A percentile compares a stretch with the other conserved stretches of the same genome.
phyloP scores from a whole-genome alignment of 2,113 vertebrate genomes.

The Poeciliopsis occidentalis region DNA sequence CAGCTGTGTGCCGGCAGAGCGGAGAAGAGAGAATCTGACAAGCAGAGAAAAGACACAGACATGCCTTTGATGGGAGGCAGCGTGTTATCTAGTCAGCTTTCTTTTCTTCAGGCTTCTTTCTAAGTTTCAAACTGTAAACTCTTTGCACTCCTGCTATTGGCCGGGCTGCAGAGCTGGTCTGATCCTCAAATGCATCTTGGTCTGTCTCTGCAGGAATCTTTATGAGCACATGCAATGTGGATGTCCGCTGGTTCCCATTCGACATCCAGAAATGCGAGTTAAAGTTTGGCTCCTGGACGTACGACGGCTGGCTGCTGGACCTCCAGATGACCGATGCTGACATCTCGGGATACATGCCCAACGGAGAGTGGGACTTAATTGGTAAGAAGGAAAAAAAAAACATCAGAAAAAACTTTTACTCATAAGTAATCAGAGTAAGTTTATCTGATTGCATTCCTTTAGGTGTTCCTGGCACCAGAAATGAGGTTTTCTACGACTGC shows the following conservation, averaged over 20 bases:
- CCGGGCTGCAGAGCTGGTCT: constrained; percentile 8
- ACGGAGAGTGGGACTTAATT: constrained; percentile 84
- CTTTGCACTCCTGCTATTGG: constrained; percentile 9
- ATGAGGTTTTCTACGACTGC: constrained; percentile 78
- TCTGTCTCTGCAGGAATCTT: constrained; percentile 69
- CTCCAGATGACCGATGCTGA: constrained; percentile 83
- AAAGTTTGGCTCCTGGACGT: constrained; percentile 85
- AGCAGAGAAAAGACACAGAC: constrained; percentile 16
- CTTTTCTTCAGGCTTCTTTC: constrained; percentile 7
- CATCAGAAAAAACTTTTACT: background rate
- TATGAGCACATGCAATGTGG: constrained; percentile 84
- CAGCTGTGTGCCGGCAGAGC: constrained; percentile 21
- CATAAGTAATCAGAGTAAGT: background rate
- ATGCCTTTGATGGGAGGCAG: constrained; percentile 29
- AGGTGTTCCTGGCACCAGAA: constrained; percentile 80
- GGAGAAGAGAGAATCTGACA: constrained; percentile 16
- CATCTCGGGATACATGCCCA: constrained; percentile 81
- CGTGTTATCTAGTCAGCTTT: constrained; percentile 34
- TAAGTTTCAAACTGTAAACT: constrained; percentile 27
- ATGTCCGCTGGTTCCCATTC: constrained; percentile 85
- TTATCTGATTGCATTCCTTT: background rate
- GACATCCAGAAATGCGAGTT: constrained; percentile 83
- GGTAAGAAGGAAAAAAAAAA: constrained; percentile 65
- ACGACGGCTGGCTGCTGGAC: constrained; percentile 83
- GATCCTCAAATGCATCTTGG: constrained; percentile 11